Evolutionary conservation across 2,113 vertebrate genomes (phyloP).

Genomic region (Ancistrus triradiatus): DNA sequence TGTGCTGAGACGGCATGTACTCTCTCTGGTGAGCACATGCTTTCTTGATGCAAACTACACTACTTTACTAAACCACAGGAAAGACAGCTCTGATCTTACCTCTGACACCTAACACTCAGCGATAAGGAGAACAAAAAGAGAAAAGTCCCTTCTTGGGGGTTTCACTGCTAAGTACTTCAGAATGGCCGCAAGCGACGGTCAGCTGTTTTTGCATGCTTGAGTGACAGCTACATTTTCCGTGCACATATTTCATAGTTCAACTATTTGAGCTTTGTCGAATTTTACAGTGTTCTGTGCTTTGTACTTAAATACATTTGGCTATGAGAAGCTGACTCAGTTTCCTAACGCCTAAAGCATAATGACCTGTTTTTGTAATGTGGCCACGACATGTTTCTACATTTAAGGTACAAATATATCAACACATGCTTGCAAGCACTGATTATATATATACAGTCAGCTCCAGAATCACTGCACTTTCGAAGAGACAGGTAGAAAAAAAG

Average conservation of each 20-base stretch:
- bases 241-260: background rate
- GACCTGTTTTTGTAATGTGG: no score
- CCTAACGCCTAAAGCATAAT: no score
- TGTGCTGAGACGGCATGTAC: constrained; percentile 10
- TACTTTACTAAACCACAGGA: constrained; percentile 66
- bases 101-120: constrained; percentile 45
- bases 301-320: background rate
- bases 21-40: constrained; percentile 26
- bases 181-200: constrained; percentile 24
- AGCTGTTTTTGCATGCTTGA: background rate
- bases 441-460: no score
- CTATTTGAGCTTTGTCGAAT: background rate
- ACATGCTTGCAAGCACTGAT: no score
- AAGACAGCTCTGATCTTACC: constrained; percentile 60
- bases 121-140: constrained; percentile 51
- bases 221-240: background rate
- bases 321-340: no score
- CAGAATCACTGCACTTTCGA: no score
- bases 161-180: constrained; percentile 36
- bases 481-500: no score
- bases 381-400: no score
- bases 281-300: no score
- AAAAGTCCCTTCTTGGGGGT: constrained; percentile 50
- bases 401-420: no score
- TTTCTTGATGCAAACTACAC: constrained; percentile 44